Conservation (phyloP, 2,888 invertebrate genomes). For the Eristalis arbustorum region DNA sequence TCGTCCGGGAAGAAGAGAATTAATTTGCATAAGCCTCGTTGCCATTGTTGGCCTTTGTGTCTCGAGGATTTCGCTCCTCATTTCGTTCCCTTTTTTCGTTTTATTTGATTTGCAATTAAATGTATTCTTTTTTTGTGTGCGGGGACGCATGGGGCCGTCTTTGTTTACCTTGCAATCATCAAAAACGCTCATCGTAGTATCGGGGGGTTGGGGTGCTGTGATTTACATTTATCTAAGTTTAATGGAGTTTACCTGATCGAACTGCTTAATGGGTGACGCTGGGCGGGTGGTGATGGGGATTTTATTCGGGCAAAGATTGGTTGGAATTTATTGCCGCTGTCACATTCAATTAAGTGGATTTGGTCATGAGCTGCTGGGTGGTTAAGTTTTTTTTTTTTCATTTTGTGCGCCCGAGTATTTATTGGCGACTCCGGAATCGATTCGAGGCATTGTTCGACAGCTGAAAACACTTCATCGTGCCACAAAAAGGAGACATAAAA, state of each 20-base stretch:
- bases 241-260: constrained; percentile 44
- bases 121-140: constrained; percentile 31
- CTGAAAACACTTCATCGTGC: background rate
- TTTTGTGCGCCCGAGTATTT: background rate
- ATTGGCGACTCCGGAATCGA: background rate
- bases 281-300: background rate
- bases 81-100: constrained; percentile 2
- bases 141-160: constrained; percentile 26
- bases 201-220: background rate
- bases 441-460: background rate
- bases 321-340: background rate
- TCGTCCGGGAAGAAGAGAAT: constrained; percentile 60
- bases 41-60: constrained; percentile 45
- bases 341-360: background rate
- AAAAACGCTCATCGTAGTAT: constrained; percentile 37
- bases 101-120: constrained; percentile 70
- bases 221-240: constrained; percentile 9
- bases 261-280: background rate
- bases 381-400: background rate
- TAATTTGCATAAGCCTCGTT: constrained; percentile 66
- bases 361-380: background rate
- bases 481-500: background rate
- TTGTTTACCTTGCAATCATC: constrained; percentile 50
- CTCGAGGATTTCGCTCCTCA: background rate
- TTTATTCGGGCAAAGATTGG: background rate